Evolutionary conservation across 2,797 vertebrate genomes (phyloP), one percentile per base, ranked within the genome.

Genomic region (Anas capensis): DNA sequence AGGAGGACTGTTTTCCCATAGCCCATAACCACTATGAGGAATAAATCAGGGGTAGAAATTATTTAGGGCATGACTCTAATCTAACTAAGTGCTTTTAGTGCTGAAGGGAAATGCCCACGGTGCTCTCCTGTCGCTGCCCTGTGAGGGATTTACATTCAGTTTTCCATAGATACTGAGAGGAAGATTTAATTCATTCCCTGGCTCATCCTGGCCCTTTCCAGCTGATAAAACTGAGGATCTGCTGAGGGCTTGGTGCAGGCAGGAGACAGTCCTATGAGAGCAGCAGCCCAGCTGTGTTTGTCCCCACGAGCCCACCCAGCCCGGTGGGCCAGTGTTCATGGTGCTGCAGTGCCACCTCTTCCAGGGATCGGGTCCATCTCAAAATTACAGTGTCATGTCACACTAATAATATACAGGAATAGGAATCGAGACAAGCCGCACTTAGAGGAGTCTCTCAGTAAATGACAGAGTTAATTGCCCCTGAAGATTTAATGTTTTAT

Each of bases 1-100:
- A 83, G 93, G 81, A 93, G 86, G 87, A 54, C 78, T 48, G 40
- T 33, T 90, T 78, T 91, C 89, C 72, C 62, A 58, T 17, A 89
- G 68, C 78, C 69, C 40, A 53, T 17, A 24, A 46, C 42, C 61
- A 42, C 81, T 70, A 26, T 34, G 34, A 38, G 65, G 84, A 92
- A 93, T 96, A 96, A 96, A 92, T 95, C 91, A 96, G 76, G 48
- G 38, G 54, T 51, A 88, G 85, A 78, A 78, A 81, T 90, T 89
- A 71, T 46, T 83, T 44, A 61, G 85, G 82, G 44, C 82, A 92
- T 40, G 57, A 44, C 82, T 83, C 65, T 68, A 88, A 77, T 82
- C 73, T 80, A 56, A 71, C 56, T 78, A 69, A 96, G 79, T 89
- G 88, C 94, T 95, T 94, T 94, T 88, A 83, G 61, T 1, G 4